Percentiles rank a stretch among this genome's conserved stretches.
These are phyloP conservation scores for Nixonia krombeini DNA, from an alignment of 1,140 invertebrate species.

Conservation along the genomic window DNA sequence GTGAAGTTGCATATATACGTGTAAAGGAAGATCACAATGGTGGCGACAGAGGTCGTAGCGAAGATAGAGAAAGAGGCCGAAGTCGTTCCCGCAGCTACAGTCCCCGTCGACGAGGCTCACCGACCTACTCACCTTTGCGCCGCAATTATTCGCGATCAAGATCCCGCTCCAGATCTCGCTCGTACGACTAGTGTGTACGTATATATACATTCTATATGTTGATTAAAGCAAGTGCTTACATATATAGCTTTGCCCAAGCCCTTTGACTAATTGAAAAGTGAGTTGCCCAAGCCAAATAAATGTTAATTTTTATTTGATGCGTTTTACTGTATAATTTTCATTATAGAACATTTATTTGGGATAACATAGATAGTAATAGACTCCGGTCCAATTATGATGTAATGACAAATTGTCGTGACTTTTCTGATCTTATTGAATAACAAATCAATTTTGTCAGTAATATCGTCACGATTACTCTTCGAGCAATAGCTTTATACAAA, in stretches of 20 bases:
- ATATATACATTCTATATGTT: slow-evolving; percentile 52
- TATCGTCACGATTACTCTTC: neutral
- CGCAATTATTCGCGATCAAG: slow-evolving; percentile 85
- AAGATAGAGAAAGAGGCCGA: slow-evolving; percentile 72
- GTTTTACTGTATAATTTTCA: slow-evolving; percentile 14
- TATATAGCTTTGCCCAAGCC: slow-evolving; percentile 45
- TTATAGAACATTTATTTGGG: slow-evolving; percentile 19
- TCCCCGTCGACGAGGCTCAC: slow-evolving; percentile 85
- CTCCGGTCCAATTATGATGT: neutral
- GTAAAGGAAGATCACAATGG: slow-evolving; percentile 93
- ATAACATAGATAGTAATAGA: slow-evolving; percentile 2
- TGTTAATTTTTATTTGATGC: slow-evolving; percentile 10
- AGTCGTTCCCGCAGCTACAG: slow-evolving; percentile 86
- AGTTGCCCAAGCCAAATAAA: slow-evolving; percentile 32
- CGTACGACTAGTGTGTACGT: slow-evolving; percentile 72
- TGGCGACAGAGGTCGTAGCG: slow-evolving; percentile 77
- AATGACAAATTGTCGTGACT: slow-evolving; percentile 2
- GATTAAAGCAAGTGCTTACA: slow-evolving; percentile 44
- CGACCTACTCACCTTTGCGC: slow-evolving; percentile 87
- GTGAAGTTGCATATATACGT: slow-evolving; percentile 94
- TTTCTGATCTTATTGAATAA: neutral
- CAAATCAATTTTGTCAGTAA: neutral
- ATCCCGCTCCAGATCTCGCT: slow-evolving; percentile 77
- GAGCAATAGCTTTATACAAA: no score
- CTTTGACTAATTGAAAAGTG: slow-evolving; percentile 43